Evolutionary conservation across 2,888 invertebrate species (phyloP).

Genomic region (Hydrotaea diabolus): DNA sequence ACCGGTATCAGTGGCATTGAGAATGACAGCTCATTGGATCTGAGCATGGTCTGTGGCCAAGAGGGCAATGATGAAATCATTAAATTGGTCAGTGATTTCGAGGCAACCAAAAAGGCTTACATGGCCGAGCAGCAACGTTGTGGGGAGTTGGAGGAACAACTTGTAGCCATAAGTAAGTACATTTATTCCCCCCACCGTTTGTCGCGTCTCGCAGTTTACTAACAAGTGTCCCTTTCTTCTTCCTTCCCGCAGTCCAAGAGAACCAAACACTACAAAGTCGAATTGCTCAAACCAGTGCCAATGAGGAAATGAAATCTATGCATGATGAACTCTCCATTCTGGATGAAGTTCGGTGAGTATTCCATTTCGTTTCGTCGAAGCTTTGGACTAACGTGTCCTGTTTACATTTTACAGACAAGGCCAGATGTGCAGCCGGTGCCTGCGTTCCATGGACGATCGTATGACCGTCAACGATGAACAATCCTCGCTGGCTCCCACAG

Average conservation of each 20-base stretch:
- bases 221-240: neutral
- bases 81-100: conserved; percentile 86
- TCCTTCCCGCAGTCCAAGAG: conserved; percentile 76
- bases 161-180: conserved; percentile 82
- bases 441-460: conserved; percentile 84
- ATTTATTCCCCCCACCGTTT: neutral
- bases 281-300: conserved; percentile 81
- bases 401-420: conserved; percentile 84
- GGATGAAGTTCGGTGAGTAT: conserved; percentile 90
- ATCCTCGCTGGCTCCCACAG: conserved; percentile 85
- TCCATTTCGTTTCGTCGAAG: neutral
- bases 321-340: conserved; percentile 91
- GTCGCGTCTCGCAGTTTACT: neutral
- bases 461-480: conserved; percentile 80
- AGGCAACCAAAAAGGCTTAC: conserved; percentile 86
- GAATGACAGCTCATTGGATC: conserved; percentile 68
- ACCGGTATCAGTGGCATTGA: conserved; percentile 73
- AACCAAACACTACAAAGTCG: conserved; percentile 79
- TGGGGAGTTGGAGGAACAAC: conserved; percentile 89
- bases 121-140: conserved; percentile 87
- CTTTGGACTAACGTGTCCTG: neutral
- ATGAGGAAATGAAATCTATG: conserved; percentile 87
- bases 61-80: conserved; percentile 81
- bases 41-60: conserved; percentile 69
- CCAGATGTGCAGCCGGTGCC: conserved; percentile 90